phyloP scores from a whole-genome alignment of 2,888 invertebrate genomes.

The Aphelenchoides bicaudatus region DNA sequence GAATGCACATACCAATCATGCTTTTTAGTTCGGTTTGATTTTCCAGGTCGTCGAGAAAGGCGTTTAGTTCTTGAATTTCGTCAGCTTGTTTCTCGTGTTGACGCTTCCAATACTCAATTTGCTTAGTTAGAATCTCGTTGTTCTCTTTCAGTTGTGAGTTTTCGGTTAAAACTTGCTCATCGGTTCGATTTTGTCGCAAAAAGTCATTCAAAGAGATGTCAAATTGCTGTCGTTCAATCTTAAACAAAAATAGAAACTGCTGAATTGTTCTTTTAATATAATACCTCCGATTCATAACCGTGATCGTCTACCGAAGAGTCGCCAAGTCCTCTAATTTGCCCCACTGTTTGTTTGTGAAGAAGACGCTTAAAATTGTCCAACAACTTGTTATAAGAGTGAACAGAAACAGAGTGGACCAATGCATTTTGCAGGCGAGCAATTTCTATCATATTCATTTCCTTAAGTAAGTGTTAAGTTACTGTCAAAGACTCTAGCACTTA shows the following conservation, averaged over 20 bases:
- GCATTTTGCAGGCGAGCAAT: slow-evolving; percentile 48
- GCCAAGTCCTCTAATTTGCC: background rate
- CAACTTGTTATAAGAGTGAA: slow-evolving; percentile 34
- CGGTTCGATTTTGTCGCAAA: slow-evolving; percentile 5
- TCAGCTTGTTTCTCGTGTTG: slow-evolving; percentile 39
- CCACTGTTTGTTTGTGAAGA: slow-evolving; percentile 21
- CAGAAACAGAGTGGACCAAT: slow-evolving; percentile 44
- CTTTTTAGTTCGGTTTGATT: slow-evolving; percentile 49
- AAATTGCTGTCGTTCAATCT: background rate
- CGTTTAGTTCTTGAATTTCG: slow-evolving; percentile 46
- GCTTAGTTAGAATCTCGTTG: slow-evolving; percentile 41
- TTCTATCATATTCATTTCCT: slow-evolving; percentile 44
- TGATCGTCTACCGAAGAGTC: background rate
- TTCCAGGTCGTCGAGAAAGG: slow-evolving; percentile 50
- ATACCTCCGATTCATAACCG: slow-evolving; percentile 16
- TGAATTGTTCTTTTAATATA: background rate
- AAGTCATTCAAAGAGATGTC: slow-evolving; percentile 8
- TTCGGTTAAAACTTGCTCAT: slow-evolving; percentile 28
- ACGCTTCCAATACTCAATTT: slow-evolving; percentile 45
- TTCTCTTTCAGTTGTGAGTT: slow-evolving; percentile 37
- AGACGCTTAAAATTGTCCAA: slow-evolving; percentile 25
- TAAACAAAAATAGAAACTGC: background rate
- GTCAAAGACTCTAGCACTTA: background rate
- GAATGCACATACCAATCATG: slow-evolving; percentile 37
- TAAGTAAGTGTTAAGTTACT: slow-evolving; percentile 7